Conservation (phyloP, 2,113 vertebrate genomes). For the Panthera tigris region DNA sequence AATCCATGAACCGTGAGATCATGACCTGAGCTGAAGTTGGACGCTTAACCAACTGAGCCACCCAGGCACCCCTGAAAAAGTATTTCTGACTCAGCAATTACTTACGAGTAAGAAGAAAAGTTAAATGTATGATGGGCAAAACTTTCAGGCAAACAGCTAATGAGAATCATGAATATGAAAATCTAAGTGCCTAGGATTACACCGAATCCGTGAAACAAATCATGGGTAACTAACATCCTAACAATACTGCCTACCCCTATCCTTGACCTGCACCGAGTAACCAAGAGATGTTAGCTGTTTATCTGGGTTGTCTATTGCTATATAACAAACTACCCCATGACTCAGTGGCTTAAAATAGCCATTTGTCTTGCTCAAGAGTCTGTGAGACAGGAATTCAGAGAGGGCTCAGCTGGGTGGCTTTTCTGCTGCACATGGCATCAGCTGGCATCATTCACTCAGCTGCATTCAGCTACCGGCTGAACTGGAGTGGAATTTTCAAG, state of each 20-base stretch:
- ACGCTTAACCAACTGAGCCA: too few relatives aligned
- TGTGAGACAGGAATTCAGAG: neutral
- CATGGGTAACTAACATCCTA: neutral
- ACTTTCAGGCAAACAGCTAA: neutral
- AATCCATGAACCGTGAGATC: too few relatives aligned
- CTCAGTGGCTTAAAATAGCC: neutral
- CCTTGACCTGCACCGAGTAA: neutral
- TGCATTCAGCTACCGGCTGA: neutral
- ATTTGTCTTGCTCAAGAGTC: neutral
- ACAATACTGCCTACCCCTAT: neutral
- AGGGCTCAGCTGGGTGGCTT: neutral
- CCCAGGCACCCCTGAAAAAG: too few relatives aligned
- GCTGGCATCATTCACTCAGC: neutral
- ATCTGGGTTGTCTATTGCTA: neutral
- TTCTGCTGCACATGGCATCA: neutral
- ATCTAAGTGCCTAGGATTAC: neutral
- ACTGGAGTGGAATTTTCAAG: neutral
- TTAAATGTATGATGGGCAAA: neutral
- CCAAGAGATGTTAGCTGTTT: neutral
- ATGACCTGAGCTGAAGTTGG: too few relatives aligned
- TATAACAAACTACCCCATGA: neutral
- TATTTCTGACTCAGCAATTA: neutral
- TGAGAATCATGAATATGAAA: neutral
- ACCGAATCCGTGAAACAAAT: neutral
- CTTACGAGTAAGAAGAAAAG: neutral